Percentiles rank a stretch among this genome's conserved stretches.
Evolutionary conservation across 2,113 vertebrate genomes (phyloP).

Genomic region (Ictidomys tridecemlineatus): DNA sequence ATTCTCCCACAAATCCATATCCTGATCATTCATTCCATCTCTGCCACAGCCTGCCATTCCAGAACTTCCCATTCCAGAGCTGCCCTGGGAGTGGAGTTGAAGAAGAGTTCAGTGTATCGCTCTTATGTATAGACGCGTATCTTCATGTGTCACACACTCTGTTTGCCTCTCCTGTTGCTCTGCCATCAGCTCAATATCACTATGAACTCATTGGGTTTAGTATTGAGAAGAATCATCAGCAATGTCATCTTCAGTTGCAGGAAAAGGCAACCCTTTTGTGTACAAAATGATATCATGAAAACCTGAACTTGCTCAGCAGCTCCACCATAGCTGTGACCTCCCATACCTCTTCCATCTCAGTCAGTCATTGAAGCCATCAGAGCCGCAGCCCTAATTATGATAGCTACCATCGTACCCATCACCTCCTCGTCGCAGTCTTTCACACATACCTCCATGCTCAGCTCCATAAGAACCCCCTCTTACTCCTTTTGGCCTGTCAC

Average conservation of each 20-base stretch:
- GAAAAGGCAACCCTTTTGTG: constrained; percentile 98
- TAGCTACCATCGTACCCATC: constrained; percentile 97
- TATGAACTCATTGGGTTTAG: constrained; percentile 96
- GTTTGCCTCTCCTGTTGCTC: constrained; percentile 99
- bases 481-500: constrained; percentile 97
- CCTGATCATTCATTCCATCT: constrained; percentile 91
- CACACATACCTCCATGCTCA: constrained; percentile 94
- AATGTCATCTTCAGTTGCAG: constrained; percentile 96
- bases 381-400: constrained; percentile 96
- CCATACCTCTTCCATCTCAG: constrained; percentile 95
- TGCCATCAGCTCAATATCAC: constrained; percentile 96
- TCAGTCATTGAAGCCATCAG: constrained; percentile 96
- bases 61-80: constrained; percentile 91
- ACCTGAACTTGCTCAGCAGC: constrained; percentile 90
- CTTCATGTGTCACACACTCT: constrained; percentile 97
- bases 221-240: constrained; percentile 98
- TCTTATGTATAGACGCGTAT: constrained; percentile 98
- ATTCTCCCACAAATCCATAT: constrained; percentile 90
- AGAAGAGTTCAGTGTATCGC: constrained; percentile 95
- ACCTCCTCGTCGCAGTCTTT: constrained; percentile 96
- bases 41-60: constrained; percentile 91
- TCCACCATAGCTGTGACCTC: constrained; percentile 92
- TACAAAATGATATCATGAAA: constrained; percentile 98
- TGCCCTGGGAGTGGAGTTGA: constrained; percentile 96
- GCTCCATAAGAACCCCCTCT: constrained; percentile 95